These are phyloP conservation scores for Pachyseris speciosa DNA, from an alignment of 64 coral and sea anemone species.

Conservation along the genomic window DNA sequence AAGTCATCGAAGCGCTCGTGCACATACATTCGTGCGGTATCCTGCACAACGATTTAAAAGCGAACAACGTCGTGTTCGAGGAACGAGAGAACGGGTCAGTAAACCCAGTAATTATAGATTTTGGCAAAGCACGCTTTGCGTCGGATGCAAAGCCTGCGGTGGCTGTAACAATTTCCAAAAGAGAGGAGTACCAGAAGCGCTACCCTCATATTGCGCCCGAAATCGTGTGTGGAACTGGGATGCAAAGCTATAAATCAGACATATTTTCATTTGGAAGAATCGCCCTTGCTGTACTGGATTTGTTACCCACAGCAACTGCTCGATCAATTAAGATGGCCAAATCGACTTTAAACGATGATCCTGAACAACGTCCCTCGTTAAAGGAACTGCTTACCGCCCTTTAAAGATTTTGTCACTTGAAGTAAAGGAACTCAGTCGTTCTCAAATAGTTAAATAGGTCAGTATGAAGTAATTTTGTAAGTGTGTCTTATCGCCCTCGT, in stretches of 20 bases:
- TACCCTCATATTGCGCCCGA: constrained; percentile 58
- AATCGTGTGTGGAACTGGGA: background rate
- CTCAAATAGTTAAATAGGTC: too few relatives aligned
- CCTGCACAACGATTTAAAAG: constrained; percentile 71
- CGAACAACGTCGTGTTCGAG: constrained; percentile 54
- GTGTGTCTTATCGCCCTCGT: too few relatives aligned
- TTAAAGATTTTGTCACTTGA: background rate
- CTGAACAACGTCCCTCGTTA: background rate
- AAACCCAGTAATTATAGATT: constrained; percentile 60
- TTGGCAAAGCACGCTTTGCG: constrained; percentile 50
- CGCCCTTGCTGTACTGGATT: background rate
- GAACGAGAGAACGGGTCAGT: background rate
- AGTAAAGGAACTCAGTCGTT: too few relatives aligned
- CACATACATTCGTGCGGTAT: constrained; percentile 35
- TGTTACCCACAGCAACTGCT: constrained; percentile 3
- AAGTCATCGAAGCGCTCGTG: constrained; percentile 16
- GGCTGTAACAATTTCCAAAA: background rate
- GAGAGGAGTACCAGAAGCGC: background rate
- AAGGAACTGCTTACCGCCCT: background rate
- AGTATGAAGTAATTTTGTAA: too few relatives aligned
- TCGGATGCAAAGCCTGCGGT: background rate
- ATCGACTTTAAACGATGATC: background rate
- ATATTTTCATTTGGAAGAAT: constrained; percentile 12
- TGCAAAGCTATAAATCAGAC: background rate
- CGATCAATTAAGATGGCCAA: background rate